Percentiles rank a stretch among this genome's conserved stretches.
Evolutionary conservation across 2,113 vertebrate species (phyloP).

Genomic region (Urocitellus parryii): DNA sequence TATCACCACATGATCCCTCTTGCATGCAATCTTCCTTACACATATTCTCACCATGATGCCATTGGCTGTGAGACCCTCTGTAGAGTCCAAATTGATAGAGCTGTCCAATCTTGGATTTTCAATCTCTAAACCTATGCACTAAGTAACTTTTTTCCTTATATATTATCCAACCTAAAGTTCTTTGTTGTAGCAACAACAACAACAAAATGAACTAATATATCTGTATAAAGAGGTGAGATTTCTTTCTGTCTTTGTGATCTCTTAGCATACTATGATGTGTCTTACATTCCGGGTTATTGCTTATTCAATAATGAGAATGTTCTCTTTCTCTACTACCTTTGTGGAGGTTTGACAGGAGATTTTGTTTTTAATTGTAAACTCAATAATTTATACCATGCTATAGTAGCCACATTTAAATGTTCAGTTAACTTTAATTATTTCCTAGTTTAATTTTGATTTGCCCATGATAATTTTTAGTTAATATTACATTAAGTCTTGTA

Average conservation of each 20-base stretch:
- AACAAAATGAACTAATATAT: not conserved
- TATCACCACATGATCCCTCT: not conserved
- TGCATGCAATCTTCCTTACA: no score
- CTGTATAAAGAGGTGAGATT: not conserved
- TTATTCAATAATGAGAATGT: not conserved
- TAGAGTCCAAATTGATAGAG: not conserved
- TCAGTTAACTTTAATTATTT: constrained; percentile 26
- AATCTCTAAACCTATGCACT: no score
- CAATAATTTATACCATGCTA: not conserved
- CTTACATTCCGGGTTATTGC: not conserved
- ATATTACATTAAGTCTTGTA: not conserved
- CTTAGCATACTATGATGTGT: not conserved
- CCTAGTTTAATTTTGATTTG: not conserved
- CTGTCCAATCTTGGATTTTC: not conserved
- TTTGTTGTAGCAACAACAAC: not conserved
- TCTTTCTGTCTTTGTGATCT: not conserved
- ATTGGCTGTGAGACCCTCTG: not conserved
- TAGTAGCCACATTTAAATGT: constrained; percentile 4
- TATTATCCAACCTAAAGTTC: not conserved
- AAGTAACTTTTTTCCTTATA: not conserved
- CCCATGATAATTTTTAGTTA: not conserved
- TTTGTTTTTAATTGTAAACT: not conserved
- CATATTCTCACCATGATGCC: not conserved
- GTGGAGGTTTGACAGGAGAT: not conserved
- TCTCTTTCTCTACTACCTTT: not conserved